A percentile compares a stretch with the other conserved stretches of the same genome.
These are phyloP conservation scores for Perizoma flavofasciatum DNA, from an alignment of 2,888 invertebrate genomes.

Conservation along the genomic window DNA sequence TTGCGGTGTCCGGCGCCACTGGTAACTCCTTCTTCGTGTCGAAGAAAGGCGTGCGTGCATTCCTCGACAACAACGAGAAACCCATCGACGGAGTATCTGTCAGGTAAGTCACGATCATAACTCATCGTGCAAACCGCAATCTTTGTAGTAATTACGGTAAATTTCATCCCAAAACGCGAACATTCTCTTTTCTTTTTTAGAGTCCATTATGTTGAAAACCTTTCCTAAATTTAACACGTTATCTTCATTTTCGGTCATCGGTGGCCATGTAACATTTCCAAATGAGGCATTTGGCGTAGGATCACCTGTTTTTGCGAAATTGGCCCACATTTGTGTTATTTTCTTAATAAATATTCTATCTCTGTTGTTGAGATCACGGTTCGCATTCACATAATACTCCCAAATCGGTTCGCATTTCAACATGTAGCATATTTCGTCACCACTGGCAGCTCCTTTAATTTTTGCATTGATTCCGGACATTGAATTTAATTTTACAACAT, in stretches of 20 bases:
- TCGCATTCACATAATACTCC: conserved; percentile 61
- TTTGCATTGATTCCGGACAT: conserved; percentile 47
- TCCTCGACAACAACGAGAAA: conserved; percentile 74
- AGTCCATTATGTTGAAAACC: conserved; percentile 47
- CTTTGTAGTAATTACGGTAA: conserved; percentile 59
- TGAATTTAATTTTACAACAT: conserved; percentile 64
- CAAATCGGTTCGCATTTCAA: conserved; percentile 73
- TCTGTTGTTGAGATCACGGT: conserved; percentile 45
- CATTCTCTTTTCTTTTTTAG: conserved; percentile 55
- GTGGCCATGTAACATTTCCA: conserved; percentile 58
- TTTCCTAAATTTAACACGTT: conserved; percentile 59
- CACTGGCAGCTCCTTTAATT: conserved; percentile 73
- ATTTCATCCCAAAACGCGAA: conserved; percentile 67
- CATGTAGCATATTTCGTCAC: conserved; percentile 78
- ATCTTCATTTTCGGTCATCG: conserved; percentile 53
- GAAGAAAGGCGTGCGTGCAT: conserved; percentile 54
- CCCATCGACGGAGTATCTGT: conserved; percentile 66
- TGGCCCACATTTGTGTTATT: conserved; percentile 74
- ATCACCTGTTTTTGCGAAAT: conserved; percentile 75
- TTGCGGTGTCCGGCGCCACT: conserved; percentile 59
- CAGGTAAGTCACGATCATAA: conserved; percentile 62
- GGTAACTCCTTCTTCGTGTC: conserved; percentile 72
- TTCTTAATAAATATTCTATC: conserved; percentile 67
- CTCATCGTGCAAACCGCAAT: conserved; percentile 61
- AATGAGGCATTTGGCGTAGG: conserved; percentile 55